A percentile compares a stretch with the other conserved stretches of the same genome.
Conservation (phyloP, 2,888 invertebrate species). For the Ormyrus rosae region DNA sequence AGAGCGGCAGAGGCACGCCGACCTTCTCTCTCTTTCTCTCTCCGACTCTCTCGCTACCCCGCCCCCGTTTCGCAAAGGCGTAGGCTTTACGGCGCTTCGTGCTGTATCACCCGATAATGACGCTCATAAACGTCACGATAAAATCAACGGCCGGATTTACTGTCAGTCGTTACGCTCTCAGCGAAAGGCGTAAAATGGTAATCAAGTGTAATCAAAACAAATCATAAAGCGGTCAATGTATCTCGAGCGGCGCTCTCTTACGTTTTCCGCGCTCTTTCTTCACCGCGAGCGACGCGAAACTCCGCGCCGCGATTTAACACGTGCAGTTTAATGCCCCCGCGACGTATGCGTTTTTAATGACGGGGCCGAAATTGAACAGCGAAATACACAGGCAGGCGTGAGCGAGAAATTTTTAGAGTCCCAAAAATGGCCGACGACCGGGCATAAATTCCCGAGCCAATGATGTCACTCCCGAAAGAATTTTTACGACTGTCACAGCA, state of each 20-base stretch:
- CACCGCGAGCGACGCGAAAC: neutral
- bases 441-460: conserved; percentile 9
- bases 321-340: too few species aligned
- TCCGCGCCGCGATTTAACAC: too few species aligned
- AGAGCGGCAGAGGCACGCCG: conserved; percentile 15
- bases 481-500: conserved; percentile 26
- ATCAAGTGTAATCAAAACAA: conserved; percentile 75
- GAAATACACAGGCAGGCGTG: neutral
- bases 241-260: conserved; percentile 15
- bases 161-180: conserved; percentile 69
- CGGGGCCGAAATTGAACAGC: neutral
- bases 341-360: neutral
- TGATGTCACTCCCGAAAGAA: conserved; percentile 30
- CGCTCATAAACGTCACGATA: conserved; percentile 75
- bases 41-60: conserved; percentile 48
- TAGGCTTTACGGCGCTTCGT: conserved; percentile 71
- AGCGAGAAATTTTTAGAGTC: conserved; percentile 1
- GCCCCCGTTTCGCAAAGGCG: conserved; percentile 68
- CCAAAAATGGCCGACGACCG: conserved; percentile 7
- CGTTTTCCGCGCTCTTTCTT: neutral
- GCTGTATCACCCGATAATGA: conserved; percentile 74
- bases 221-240: conserved; percentile 68
- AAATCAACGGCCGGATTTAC: conserved; percentile 74
- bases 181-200: conserved; percentile 72
- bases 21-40: conserved; percentile 21